Percentiles rank a stretch among this genome's conserved stretches.
Conservation (phyloP, 2,888 invertebrate genomes). For the Crossocerus cetratus region DNA sequence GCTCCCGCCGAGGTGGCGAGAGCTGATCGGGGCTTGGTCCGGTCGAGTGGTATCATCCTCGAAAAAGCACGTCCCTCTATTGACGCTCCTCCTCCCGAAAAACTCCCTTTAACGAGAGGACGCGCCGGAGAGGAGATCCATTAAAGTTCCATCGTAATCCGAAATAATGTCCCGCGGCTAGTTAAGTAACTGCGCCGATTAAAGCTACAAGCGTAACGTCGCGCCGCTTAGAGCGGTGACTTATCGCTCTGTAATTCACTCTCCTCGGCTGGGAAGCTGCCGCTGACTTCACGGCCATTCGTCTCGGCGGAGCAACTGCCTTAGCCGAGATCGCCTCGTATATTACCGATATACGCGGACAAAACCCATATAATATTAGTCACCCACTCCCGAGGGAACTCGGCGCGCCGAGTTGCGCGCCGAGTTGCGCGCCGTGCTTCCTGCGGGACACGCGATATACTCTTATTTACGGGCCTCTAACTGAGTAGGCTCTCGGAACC, state of each 20-base stretch:
- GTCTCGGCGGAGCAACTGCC: background rate
- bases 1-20: no score
- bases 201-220: constrained; percentile 3
- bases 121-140: background rate
- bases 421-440: no score
- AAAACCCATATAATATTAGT: no score
- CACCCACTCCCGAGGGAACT: no score
- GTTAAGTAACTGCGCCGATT: background rate
- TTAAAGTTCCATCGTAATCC: background rate
- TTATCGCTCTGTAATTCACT: constrained; percentile 3
- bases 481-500: no score
- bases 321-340: background rate
- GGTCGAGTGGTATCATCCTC: no score
- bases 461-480: no score
- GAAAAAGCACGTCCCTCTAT: no score
- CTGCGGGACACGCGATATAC: no score
- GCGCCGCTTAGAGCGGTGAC: background rate
- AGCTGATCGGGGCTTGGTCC: no score
- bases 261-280: background rate
- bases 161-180: constrained; percentile 1
- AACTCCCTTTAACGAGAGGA: background rate
- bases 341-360: background rate
- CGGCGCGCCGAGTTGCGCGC: no score
- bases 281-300: background rate
- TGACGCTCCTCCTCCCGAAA: background rate